phyloP scores from a whole-genome alignment of 2,797 vertebrate genomes.

The Merluccius polli region DNA sequence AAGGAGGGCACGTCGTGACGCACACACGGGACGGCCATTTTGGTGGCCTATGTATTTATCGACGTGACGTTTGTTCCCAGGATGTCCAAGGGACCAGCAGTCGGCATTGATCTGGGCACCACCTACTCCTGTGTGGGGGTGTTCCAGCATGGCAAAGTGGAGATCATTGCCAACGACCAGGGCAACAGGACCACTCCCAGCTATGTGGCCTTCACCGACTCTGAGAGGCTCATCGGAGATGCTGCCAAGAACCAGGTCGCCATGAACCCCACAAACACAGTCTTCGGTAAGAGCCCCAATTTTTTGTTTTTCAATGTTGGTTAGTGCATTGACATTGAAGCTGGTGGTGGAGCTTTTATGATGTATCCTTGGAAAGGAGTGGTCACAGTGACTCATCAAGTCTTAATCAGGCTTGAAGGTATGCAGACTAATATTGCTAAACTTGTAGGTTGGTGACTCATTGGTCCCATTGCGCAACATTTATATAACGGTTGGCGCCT shows the following conservation, averaged over 20 bases:
- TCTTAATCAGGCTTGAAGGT: background rate
- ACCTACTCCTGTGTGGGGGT: constrained; percentile 62
- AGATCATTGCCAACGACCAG: constrained; percentile 65
- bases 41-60: too few species aligned
- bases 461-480: background rate
- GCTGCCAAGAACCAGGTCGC: constrained; percentile 66
- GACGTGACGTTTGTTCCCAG: too few species aligned
- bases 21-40: too few species aligned
- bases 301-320: background rate
- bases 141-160: constrained; percentile 60
- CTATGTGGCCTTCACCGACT: constrained; percentile 61
- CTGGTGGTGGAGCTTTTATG: background rate
- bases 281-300: constrained; percentile 66
- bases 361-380: background rate
- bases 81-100: too few species aligned
- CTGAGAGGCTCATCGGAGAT: constrained; percentile 54
- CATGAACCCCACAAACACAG: constrained; percentile 61
- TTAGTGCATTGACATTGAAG: background rate
- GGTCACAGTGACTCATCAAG: background rate
- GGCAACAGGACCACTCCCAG: constrained; percentile 63
- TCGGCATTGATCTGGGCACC: constrained; percentile 62
- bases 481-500: background rate
- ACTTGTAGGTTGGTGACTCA: constrained; percentile 76
- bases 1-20: background rate
- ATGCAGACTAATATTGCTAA: background rate